A percentile compares a stretch with the other conserved stretches of the same genome.
Evolutionary conservation across 2,113 vertebrate genomes (phyloP).

Genomic region (Perognathus longimembris): DNA sequence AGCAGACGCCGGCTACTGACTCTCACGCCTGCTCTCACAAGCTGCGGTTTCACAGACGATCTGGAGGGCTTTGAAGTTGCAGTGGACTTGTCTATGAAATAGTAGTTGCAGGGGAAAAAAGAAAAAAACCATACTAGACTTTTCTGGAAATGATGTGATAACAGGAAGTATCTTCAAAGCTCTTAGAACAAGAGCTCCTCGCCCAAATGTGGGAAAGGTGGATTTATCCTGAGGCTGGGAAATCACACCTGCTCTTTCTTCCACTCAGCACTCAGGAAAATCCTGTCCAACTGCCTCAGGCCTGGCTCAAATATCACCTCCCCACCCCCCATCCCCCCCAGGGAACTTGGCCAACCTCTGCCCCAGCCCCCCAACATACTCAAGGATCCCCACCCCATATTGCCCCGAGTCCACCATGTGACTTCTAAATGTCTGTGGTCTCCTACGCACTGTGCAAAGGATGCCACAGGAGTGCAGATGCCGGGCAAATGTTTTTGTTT

Average conservation of each 20-base stretch:
- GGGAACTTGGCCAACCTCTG: not conserved
- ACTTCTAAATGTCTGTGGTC: no score
- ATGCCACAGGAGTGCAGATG: no score
- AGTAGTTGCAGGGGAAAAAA: not conserved
- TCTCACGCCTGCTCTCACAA: not conserved
- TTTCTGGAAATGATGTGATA: not conserved
- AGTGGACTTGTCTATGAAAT: not conserved
- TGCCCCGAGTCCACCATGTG: not conserved
- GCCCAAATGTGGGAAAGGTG: not conserved
- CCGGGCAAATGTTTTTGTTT: no score
- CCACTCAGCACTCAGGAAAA: not conserved
- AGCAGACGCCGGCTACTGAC: not conserved
- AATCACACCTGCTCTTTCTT: not conserved
- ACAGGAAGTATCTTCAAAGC: not conserved
- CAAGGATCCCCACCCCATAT: not conserved
- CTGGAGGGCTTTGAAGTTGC: not conserved
- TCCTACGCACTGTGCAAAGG: no score
- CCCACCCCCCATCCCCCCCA: no score
- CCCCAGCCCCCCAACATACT: no score
- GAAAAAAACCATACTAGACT: not conserved
- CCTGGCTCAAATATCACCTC: not conserved
- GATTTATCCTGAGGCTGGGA: not conserved
- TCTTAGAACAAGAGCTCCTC: not conserved
- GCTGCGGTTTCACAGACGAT: not conserved
- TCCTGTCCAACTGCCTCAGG: not conserved